phyloP scores from a whole-genome alignment of 2,797 vertebrate species.

The Pseudochaenichthys georgianus region DNA sequence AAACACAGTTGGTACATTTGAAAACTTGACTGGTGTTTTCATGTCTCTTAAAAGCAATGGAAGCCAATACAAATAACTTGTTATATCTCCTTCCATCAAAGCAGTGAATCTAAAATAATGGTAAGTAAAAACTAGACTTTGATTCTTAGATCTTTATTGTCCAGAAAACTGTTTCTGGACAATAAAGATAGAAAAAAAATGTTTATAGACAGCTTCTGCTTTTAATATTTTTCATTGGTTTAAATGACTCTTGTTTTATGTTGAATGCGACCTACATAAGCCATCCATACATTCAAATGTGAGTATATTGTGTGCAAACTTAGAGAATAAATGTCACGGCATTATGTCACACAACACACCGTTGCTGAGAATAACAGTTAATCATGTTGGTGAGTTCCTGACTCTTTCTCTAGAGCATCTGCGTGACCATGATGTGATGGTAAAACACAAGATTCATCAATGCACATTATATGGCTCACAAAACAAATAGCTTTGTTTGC shows the following conservation, averaged over 20 bases:
- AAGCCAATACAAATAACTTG: slow-evolving; percentile 30
- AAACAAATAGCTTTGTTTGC: no score
- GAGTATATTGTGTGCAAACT: neutral
- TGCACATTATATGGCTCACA: no score
- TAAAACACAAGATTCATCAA: no score
- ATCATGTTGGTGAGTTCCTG: no score
- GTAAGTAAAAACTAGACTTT: neutral
- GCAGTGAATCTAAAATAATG: neutral
- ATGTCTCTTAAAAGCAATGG: neutral
- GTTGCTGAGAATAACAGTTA: no score
- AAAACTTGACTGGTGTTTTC: slow-evolving; percentile 21
- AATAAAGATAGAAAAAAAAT: no score
- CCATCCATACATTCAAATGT: neutral
- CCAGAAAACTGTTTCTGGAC: neutral
- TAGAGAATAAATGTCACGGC: neutral
- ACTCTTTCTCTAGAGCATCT: no score
- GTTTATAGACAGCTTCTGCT: no score
- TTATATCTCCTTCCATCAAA: slow-evolving; percentile 6
- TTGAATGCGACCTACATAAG: neutral
- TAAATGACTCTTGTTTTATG: neutral
- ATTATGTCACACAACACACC: no score
- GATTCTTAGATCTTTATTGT: slow-evolving; percentile 4
- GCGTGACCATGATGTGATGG: no score
- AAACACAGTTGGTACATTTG: neutral
- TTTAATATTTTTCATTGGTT: neutral